These are phyloP conservation scores for Wasmannia auropunctata DNA, from an alignment of 1,140 invertebrate genomes.

Conservation along the genomic window DNA sequence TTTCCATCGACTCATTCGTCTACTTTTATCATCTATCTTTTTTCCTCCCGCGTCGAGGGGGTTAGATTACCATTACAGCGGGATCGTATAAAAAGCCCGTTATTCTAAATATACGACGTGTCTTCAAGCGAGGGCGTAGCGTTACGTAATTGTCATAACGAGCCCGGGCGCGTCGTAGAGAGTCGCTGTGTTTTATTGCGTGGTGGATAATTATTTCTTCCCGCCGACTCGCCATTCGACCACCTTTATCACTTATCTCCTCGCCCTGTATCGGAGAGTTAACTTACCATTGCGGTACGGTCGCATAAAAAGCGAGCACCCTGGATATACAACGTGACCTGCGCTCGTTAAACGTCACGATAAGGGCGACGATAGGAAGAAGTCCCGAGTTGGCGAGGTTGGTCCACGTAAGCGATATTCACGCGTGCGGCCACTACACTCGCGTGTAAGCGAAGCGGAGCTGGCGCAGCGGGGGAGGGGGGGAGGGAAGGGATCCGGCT, in stretches of 20 bases:
- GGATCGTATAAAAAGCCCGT: constrained; percentile 22
- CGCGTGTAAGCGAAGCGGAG: constrained; percentile 13
- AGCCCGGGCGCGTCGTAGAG: neutral
- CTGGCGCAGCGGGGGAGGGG: no score
- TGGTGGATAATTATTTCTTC: constrained; percentile 45
- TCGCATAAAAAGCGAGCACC: constrained; percentile 46
- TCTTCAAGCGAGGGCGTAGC: neutral
- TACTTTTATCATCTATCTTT: constrained; percentile 44
- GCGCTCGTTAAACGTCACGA: constrained; percentile 60
- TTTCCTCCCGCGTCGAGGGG: neutral
- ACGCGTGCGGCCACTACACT: constrained; percentile 24
- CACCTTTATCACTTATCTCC: constrained; percentile 47
- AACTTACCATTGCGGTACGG: constrained; percentile 16
- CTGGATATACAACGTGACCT: constrained; percentile 62
- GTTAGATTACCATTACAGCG: constrained; percentile 32
- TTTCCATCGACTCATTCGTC: constrained; percentile 25
- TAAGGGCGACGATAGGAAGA: constrained; percentile 60
- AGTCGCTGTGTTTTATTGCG: neutral
- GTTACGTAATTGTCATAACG: neutral
- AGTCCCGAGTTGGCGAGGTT: constrained; percentile 30
- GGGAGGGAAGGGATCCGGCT: neutral
- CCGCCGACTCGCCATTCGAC: neutral
- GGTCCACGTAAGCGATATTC: constrained; percentile 56
- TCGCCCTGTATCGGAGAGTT: constrained; percentile 18
- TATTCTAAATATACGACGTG: constrained; percentile 23